Conservation (phyloP, 1,140 invertebrate species). For the Lucilia sericata region DNA sequence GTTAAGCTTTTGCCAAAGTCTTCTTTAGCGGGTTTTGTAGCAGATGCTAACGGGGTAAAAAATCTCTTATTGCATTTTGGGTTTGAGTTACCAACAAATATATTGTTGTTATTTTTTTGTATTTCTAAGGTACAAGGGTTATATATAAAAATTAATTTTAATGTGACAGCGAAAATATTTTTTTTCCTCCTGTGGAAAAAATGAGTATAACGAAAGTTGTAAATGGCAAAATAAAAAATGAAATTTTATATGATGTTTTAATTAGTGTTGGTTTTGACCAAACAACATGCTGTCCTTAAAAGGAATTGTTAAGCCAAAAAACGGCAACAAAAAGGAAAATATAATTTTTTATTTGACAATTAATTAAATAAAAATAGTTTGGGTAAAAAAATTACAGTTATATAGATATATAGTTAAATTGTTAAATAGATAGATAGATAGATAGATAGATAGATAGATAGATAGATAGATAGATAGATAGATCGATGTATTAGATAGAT, state of each 20-base stretch:
- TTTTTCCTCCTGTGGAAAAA: background rate
- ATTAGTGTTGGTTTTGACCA: constrained; percentile 26
- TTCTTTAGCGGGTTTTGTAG: too few species aligned
- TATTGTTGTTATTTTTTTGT: constrained; percentile 15
- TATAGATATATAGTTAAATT: too few species aligned
- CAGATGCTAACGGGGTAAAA: background rate
- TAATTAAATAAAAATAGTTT: background rate
- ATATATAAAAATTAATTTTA: constrained; percentile 47
- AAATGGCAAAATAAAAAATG: constrained; percentile 25
- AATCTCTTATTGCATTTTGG: background rate
- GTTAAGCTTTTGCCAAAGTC: constrained; percentile 43
- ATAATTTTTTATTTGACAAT: background rate
- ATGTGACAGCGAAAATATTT: constrained; percentile 46
- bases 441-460: too few species aligned
- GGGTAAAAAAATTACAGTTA: too few species aligned
- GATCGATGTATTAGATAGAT: too few species aligned
- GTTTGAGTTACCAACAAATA: background rate
- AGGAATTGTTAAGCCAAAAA: background rate
- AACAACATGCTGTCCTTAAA: background rate
- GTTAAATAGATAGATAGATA: too few species aligned
- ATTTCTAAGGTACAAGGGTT: constrained; percentile 28
- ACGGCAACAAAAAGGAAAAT: too few species aligned
- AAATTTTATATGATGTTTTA: constrained; percentile 46
- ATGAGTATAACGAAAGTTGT: background rate
- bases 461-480: too few species aligned